A percentile compares a stretch with the other conserved stretches of the same genome.
Evolutionary conservation across 2,113 vertebrate genomes (phyloP).

Genomic region (Neofelis nebulosa): DNA sequence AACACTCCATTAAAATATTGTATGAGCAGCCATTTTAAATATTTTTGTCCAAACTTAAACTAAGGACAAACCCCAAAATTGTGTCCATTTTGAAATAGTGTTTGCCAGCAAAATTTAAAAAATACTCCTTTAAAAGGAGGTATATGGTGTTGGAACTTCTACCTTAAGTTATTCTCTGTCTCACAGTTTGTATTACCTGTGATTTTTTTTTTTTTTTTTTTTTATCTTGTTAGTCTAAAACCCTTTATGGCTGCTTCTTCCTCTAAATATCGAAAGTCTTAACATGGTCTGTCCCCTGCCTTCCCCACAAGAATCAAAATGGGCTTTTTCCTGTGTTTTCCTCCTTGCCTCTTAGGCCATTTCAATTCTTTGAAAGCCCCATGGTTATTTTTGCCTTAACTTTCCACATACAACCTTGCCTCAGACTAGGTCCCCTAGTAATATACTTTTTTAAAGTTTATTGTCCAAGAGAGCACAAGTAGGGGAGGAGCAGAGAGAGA

Average conservation of each 20-base stretch:
- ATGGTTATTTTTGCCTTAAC: background rate
- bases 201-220: background rate
- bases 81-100: constrained; percentile 41
- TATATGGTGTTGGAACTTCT: constrained; percentile 8
- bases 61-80: background rate
- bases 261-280: background rate
- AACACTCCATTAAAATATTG: constrained; percentile 18
- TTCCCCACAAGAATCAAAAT: background rate
- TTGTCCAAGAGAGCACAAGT: too few species aligned
- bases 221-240: background rate
- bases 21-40: constrained; percentile 18
- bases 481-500: too few species aligned
- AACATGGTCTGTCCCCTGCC: background rate
- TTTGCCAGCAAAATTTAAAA: background rate
- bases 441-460: too few species aligned
- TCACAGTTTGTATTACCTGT: constrained; percentile 32
- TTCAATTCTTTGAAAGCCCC: background rate
- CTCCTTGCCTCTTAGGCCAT: background rate
- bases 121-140: background rate
- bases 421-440: background rate
- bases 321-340: background rate
- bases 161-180: constrained; percentile 21
- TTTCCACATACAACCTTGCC: background rate
- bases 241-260: background rate
- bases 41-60: constrained; percentile 29